Evolutionary conservation across 2,797 vertebrate species (phyloP).

Genomic region (Anguilla pacifica): DNA sequence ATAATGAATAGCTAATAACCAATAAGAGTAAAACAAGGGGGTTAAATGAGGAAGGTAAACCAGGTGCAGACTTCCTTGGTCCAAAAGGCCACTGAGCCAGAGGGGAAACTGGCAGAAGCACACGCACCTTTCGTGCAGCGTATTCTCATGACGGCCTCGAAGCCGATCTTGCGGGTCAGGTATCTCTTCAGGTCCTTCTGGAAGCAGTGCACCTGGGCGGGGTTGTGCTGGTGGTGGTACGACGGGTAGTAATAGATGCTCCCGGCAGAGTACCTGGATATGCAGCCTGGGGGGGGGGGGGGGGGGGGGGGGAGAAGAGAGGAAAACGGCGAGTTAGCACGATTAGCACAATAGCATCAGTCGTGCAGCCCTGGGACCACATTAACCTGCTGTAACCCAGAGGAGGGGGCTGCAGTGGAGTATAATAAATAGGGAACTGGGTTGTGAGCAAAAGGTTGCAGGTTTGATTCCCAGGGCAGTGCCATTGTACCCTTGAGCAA

Average conservation of each 20-base stretch:
- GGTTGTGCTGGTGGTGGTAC: constrained; percentile 91
- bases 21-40: background rate
- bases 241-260: constrained; percentile 91
- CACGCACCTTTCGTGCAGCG: constrained; percentile 92
- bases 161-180: constrained; percentile 92
- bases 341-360: background rate
- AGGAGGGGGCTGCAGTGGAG: too few species aligned
- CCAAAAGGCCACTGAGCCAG: background rate
- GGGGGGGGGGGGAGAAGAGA: too few species aligned
- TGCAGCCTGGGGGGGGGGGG: constrained; percentile 78
- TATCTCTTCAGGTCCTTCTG: constrained; percentile 93
- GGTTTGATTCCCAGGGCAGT: too few species aligned
- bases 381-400: background rate
- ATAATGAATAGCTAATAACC: too few species aligned
- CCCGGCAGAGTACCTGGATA: constrained; percentile 96
- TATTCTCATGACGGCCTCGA: constrained; percentile 98
- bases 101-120: too few species aligned
- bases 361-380: background rate
- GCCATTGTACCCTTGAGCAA: too few species aligned
- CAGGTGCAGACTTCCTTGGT: background rate
- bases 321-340: background rate
- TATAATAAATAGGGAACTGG: too few species aligned
- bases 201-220: constrained; percentile 86
- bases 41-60: background rate
- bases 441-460: too few species aligned